Evolutionary conservation across 2,888 invertebrate species (phyloP).

Genomic region (Dromius quadrimaculatus): DNA sequence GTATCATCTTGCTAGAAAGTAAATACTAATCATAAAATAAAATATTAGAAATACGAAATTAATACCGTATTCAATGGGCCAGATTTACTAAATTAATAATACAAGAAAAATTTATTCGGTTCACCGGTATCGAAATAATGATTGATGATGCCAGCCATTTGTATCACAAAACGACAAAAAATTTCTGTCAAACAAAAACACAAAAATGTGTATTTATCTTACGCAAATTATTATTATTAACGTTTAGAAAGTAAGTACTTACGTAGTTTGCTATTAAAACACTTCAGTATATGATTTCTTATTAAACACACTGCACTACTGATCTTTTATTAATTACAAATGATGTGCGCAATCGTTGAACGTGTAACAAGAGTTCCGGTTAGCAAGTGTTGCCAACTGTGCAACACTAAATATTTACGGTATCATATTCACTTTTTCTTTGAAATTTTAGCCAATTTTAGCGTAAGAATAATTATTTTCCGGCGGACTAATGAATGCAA

Average conservation of each 20-base stretch:
- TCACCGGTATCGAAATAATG: constrained; percentile 14
- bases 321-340: not conserved
- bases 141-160: constrained; percentile 25
- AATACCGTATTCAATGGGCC: not conserved
- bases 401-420: not conserved
- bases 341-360: not conserved
- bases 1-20: constrained; percentile 24
- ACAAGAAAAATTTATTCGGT: not conserved
- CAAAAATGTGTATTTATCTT: constrained; percentile 4
- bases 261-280: constrained; percentile 6
- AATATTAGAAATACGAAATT: not conserved
- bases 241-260: constrained; percentile 1
- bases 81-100: not conserved
- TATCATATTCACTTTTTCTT: too few relatives aligned
- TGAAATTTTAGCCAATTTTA: too few relatives aligned
- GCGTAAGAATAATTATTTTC: too few relatives aligned
- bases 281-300: constrained; percentile 9
- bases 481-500: too few relatives aligned
- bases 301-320: not conserved
- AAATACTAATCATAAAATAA: constrained; percentile 8
- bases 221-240: not conserved
- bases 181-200: constrained; percentile 23
- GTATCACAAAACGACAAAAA: constrained; percentile 10
- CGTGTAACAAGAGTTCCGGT: constrained; percentile 1
- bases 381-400: constrained; percentile 3